Percentiles rank a stretch among this genome's conserved stretches.
Evolutionary conservation across 2,113 vertebrate species (phyloP).

Genomic region (Phylloscopus trochiloides): DNA sequence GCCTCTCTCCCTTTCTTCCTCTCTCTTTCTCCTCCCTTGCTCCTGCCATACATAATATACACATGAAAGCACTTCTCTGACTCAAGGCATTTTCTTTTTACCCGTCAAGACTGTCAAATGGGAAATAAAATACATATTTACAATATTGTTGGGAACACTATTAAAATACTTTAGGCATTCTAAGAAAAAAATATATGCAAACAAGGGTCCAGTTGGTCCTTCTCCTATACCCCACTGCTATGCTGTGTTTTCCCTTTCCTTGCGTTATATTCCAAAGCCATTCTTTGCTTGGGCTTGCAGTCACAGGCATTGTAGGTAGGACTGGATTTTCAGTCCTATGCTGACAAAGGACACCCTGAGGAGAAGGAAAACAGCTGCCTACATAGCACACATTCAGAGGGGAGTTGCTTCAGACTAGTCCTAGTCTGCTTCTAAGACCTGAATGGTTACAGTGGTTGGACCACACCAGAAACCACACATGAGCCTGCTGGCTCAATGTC

Average conservation of each 20-base stretch:
- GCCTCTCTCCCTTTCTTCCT: not conserved
- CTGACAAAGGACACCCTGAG: not conserved
- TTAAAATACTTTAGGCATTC: not conserved
- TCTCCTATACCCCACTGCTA: rapidly evolving
- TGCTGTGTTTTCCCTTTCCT: not conserved
- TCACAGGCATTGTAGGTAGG: not conserved
- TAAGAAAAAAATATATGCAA: not conserved
- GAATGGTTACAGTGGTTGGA: not conserved
- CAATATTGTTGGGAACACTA: not conserved
- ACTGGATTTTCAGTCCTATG: not conserved
- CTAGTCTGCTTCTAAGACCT: not conserved
- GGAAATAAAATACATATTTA: not conserved
- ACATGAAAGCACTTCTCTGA: not conserved
- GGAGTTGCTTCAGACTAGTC: not conserved
- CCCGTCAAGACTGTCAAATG: not conserved
- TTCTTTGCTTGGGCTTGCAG: not conserved
- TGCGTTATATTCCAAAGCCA: not conserved
- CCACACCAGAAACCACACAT: not conserved
- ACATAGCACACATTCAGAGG: not conserved
- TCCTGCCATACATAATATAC: rapidly evolving
- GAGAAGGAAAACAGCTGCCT: rapidly evolving
- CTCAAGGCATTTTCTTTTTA: not conserved
- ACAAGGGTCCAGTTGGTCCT: not conserved
- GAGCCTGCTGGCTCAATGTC: not conserved
- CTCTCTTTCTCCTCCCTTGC: not conserved